phyloP scores from a whole-genome alignment of 2,888 invertebrate genomes.

The Mactromeris polynyma region DNA sequence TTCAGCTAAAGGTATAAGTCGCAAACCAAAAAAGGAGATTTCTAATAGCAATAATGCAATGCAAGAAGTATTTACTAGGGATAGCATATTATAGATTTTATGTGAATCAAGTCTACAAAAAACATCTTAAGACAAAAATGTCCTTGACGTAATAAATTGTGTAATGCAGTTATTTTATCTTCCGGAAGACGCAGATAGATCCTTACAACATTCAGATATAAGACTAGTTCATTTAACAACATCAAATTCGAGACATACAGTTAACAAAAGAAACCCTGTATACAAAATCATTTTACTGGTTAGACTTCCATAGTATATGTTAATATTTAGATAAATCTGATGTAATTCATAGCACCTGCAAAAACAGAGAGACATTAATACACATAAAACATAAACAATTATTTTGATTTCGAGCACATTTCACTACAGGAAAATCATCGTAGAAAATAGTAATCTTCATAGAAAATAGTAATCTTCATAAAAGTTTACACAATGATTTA shows the following conservation, averaged over 20 bases:
- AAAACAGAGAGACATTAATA: not conserved
- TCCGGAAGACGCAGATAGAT: not conserved
- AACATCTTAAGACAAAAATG: too few species aligned
- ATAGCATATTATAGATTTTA: too few species aligned
- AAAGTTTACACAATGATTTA: conserved; percentile 14
- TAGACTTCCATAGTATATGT: not conserved
- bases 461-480: conserved; percentile 5
- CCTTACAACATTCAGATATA: conserved; percentile 5
- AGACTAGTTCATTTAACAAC: conserved; percentile 9
- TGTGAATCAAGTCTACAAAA: too few species aligned
- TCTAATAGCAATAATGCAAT: too few species aligned
- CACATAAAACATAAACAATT: conserved; percentile 12
- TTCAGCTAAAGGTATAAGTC: too few species aligned
- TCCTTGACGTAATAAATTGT: too few species aligned
- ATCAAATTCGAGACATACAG: not conserved
- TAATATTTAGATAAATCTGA: not conserved
- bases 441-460: conserved; percentile 11
- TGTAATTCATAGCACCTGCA: conserved; percentile 10
- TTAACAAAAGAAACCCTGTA: conserved; percentile 9
- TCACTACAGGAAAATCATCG: conserved; percentile 19
- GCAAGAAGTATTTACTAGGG: too few species aligned
- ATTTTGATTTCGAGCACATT: conserved; percentile 43
- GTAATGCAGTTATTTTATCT: too few species aligned
- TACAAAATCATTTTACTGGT: not conserved
- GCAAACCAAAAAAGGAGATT: too few species aligned